Evolutionary conservation across 2,888 invertebrate species (phyloP).

Genomic region (Polydrusus pterygomalis): DNA sequence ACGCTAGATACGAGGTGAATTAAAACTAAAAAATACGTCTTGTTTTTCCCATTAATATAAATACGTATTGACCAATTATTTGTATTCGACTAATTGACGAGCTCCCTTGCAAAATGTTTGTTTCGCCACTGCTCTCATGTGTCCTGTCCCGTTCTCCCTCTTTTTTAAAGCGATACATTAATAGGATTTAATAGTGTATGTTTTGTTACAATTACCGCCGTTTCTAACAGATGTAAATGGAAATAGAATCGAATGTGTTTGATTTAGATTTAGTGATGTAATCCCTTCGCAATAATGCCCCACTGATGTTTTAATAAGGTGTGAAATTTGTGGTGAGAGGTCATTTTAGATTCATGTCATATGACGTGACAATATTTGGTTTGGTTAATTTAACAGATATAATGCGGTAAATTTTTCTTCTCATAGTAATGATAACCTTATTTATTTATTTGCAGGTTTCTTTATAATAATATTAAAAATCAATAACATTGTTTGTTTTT

Average conservation of each 20-base stretch:
- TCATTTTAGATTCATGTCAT: neutral
- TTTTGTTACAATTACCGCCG: slow-evolving; percentile 69
- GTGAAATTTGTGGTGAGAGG: slow-evolving; percentile 56
- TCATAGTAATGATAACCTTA: too few species aligned
- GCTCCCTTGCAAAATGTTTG: too few species aligned
- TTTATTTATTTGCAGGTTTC: too few species aligned
- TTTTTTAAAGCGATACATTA: slow-evolving; percentile 53
- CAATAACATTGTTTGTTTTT: too few species aligned
- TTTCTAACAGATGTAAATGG: slow-evolving; percentile 67
- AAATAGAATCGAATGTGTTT: slow-evolving; percentile 50
- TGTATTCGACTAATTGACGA: too few species aligned
- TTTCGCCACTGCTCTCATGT: neutral
- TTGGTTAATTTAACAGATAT: too few species aligned
- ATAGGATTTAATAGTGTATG: slow-evolving; percentile 66
- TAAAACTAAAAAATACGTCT: too few species aligned
- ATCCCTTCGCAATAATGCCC: slow-evolving; percentile 63
- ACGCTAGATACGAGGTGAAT: too few species aligned
- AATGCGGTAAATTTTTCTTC: too few species aligned
- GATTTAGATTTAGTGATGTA: slow-evolving; percentile 65
- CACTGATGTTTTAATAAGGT: slow-evolving; percentile 61
- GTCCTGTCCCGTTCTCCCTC: slow-evolving; percentile 17
- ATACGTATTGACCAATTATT: too few species aligned
- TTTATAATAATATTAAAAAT: too few species aligned
- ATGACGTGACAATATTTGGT: neutral
- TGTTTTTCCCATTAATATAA: too few species aligned